phyloP scores from a whole-genome alignment of 2,113 vertebrate genomes.

The Mellivora capensis region DNA sequence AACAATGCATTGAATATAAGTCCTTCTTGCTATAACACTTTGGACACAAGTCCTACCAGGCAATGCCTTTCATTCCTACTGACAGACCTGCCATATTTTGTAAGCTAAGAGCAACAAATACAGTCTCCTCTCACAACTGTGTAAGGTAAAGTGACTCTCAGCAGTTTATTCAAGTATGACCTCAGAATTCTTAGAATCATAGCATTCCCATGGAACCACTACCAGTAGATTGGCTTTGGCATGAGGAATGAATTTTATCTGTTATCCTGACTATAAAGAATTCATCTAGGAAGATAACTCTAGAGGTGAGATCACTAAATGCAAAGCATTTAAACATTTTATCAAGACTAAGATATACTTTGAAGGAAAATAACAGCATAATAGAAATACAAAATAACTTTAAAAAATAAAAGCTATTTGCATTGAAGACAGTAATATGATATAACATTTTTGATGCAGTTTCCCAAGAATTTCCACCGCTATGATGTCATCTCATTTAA shows the following conservation, averaged over 20 bases:
- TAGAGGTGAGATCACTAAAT: not conserved
- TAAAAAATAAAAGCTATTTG: not conserved
- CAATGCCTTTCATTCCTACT: not conserved
- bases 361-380: not conserved
- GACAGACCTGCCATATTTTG: not conserved
- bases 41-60: not conserved
- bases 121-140: not conserved
- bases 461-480: not conserved
- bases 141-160: not conserved
- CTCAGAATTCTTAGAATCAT: not conserved
- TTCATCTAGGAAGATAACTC: not conserved
- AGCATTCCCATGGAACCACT: not conserved
- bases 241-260: not conserved
- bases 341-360: not conserved
- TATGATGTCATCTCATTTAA: not conserved
- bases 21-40: not conserved
- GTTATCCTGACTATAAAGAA: not conserved
- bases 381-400: not conserved
- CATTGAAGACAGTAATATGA: not conserved
- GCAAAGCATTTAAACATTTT: conserved; percentile 7
- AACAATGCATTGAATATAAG: not conserved
- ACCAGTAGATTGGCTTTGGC: not conserved
- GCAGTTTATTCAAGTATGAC: not conserved
- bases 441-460: not conserved
- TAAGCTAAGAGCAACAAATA: not conserved